Evolutionary conservation across 2,113 vertebrate species (phyloP), one percentile per base, ranked within the genome.

Genomic region (Galemys pyrenaicus): DNA sequence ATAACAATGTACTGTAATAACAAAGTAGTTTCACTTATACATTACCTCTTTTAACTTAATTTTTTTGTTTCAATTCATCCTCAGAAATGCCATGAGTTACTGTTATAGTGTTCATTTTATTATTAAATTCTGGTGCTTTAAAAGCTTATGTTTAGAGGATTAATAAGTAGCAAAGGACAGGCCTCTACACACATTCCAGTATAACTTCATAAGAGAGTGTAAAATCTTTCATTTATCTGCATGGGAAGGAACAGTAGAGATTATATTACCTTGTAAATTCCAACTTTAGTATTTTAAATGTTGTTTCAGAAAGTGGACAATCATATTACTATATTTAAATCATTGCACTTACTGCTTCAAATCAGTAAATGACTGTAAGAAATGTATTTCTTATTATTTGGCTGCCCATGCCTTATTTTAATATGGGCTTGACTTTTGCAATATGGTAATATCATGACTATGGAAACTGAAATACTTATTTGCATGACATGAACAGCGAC

Each of bases 281-380:
- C 56, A 89, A 26, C 10, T 54, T 73, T 71, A 9, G 74, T 91
- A 94, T 86, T 89, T 77, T 82, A 93, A 78, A 58, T n/a, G 85
- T 46, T 37, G 16, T 68, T 62, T 81, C 92, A 35, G 17, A 41
- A 91, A 93, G 4, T 35, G 17, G 17, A 35, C 41, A 90, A 60
- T 35, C 22, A 44, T 20, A 46, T 56, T 39, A 79, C 39, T 79
- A 90, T 70, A n/a, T 58, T 56, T 37, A 83, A 70, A 58, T 75
- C 7, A 32, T 60, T 67, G 10, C 79, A 26, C 39, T 87, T 49
- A 79, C 49, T 80, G 9, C 75, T 92, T 85, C 62, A 77, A 67
- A 56, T 62, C 91, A 19, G 32, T 60, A 8, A 74, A 24, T 58
- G 39, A 60, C 41, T 77, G 74, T 78, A 87, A 73, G n/a, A 64